Base-by-base conservation (phyloP, 2,797 vertebrate species). In the Kryptopterus vitreolus region DNA sequence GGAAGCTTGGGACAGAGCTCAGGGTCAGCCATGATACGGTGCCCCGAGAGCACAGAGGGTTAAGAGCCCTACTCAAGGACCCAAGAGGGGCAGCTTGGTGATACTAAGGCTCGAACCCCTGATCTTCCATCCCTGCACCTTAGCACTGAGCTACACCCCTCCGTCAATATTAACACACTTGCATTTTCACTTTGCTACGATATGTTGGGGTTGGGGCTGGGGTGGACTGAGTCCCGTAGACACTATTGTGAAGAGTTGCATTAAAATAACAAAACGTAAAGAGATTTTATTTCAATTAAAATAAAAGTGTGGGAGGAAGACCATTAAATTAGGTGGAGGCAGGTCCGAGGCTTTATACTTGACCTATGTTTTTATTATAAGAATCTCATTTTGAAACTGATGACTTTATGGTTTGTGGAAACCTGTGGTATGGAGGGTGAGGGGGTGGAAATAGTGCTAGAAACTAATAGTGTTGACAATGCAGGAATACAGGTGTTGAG, bases 401-500 rank as follows among this genome's bases (percentile, higher is more conserved):
- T 2, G 7, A 18, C 3, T 69, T 50, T 43, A 59, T 24, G 3
- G 9, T 48, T 38, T 35, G 52, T 53, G 20, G 31, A 53, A 12
- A 72, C 57, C n/a, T 10, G 50, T 16, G n/a, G 16, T 46, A 62
- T 38, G 66, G 24, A 11, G 0, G 11, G 66, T 12, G 15, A 16
- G 31, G 58, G 31, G 9, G 43, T 33, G 20, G 24, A 62, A 75
- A 22, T 18, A 52, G 55, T 4, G 10, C 35, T 66, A 61, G 46
- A 61, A 77, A 62, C 33, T 38, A 24, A 2, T 50, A 59, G 26
- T 22, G 4, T 52, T 15, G 43, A 38, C n/a, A 26, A 50, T 29
- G 52, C 61, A 74, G 81, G 22, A 52, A 26, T 38, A 79, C 61
- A 38, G 73, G 66, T 48, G 63, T 43, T 53, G 53, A 77, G 31